Percentiles rank a stretch among this genome's conserved stretches.
Conservation (phyloP, 2,797 vertebrate species). For the Tragopan temminckii region DNA sequence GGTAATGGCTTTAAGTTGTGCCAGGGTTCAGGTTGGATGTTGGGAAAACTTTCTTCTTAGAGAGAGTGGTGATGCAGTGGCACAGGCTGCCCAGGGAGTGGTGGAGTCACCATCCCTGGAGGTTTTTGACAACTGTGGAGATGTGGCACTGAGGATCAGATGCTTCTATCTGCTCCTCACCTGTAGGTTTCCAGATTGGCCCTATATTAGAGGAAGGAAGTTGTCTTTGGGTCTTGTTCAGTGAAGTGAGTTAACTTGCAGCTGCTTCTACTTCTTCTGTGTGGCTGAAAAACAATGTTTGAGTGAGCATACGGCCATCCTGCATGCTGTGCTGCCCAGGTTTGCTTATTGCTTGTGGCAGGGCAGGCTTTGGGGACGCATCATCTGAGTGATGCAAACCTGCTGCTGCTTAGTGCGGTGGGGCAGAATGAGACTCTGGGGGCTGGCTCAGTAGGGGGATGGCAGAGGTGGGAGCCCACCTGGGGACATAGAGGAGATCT, state of each 20-base stretch:
- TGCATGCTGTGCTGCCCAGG: fast-evolving
- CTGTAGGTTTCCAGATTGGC: neutral
- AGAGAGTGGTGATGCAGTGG: too few species aligned
- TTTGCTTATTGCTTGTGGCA: fast-evolving
- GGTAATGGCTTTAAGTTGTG: too few species aligned
- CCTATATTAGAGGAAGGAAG: fast-evolving
- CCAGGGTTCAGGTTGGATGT: too few species aligned
- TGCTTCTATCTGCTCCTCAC: neutral
- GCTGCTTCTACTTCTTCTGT: neutral
- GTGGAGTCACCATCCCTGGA: too few species aligned
- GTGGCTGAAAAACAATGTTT: neutral
- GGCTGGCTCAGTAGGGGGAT: fast-evolving
- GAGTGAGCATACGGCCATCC: fast-evolving
- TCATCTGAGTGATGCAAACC: neutral
- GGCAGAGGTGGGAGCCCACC: fast-evolving
- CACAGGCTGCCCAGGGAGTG: too few species aligned
- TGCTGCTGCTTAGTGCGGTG: neutral
- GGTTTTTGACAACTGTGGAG: too few species aligned
- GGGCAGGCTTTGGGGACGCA: neutral
- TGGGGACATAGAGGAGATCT: neutral
- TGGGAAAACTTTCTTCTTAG: too few species aligned
- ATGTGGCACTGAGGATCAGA: too few species aligned
- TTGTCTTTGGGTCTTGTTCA: fast-evolving
- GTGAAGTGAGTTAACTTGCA: neutral
- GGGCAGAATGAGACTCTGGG: neutral